These are phyloP conservation scores for Cladopsammia gracilis DNA, from an alignment of 64 coral and sea anemone genomes.

Conservation along the genomic window DNA sequence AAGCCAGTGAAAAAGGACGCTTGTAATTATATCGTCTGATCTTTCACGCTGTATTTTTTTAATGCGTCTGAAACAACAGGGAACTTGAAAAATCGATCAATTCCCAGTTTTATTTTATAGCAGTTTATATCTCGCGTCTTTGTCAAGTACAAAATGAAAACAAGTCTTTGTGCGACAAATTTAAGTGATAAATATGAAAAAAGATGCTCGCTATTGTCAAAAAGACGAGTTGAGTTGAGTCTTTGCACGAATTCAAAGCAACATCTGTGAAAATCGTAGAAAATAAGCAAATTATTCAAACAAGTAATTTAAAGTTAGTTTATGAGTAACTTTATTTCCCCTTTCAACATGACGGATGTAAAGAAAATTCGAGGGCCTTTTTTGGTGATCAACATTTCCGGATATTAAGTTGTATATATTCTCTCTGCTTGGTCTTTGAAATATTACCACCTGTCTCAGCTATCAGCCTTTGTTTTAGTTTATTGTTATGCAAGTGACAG, in stretches of 20 bases:
- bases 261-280: too few relatives aligned
- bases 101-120: too few relatives aligned
- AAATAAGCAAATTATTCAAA: not conserved
- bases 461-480: not conserved
- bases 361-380: not conserved
- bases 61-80: too few relatives aligned
- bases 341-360: not conserved
- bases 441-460: constrained; percentile 5
- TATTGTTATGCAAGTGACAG: not conserved
- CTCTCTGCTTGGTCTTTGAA: not conserved
- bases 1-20: not conserved
- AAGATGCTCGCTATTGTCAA: not conserved
- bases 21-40: not conserved
- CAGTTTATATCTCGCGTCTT: not conserved
- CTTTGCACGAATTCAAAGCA: not conserved
- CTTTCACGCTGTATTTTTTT: too few relatives aligned
- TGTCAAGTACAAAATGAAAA: too few relatives aligned
- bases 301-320: not conserved
- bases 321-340: not conserved
- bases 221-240: not conserved
- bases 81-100: too few relatives aligned
- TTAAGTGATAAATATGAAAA: not conserved
- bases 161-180: too few relatives aligned
- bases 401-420: not conserved
- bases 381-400: not conserved